phyloP scores from a whole-genome alignment of 2,113 vertebrate genomes.

The Dipodomys stephensi region DNA sequence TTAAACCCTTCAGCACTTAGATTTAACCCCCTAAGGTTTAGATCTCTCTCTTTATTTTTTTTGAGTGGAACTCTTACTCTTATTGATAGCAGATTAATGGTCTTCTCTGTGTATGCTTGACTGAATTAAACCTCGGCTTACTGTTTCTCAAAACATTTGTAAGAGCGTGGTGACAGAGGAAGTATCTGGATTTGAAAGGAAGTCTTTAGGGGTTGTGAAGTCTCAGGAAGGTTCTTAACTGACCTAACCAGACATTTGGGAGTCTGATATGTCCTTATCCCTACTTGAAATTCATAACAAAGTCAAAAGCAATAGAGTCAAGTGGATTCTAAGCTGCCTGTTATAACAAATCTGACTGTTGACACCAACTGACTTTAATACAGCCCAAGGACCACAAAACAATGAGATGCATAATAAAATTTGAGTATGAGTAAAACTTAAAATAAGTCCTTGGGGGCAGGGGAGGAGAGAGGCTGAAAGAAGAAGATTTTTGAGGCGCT shows the following conservation, averaged over 20 bases:
- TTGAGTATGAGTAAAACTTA: neutral
- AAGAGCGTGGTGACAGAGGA: conserved; percentile 50
- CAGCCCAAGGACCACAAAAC: neutral
- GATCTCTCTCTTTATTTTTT: conserved; percentile 1
- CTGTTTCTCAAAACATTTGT: conserved; percentile 63
- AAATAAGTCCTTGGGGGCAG: neutral
- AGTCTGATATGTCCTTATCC: conserved; percentile 71
- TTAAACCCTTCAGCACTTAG: neutral
- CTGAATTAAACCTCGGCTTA: conserved; percentile 68
- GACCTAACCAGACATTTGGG: conserved; percentile 77
- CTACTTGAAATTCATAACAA: conserved; percentile 72
- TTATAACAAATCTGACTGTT: conserved; percentile 36
- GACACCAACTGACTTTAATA: conserved; percentile 27
- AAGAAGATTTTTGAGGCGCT: neutral
- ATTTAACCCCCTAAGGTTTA: neutral
- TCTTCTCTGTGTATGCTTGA: conserved; percentile 35
- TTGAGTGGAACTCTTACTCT: conserved; percentile 56
- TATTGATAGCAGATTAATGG: conserved; percentile 1
- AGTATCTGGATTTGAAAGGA: conserved; percentile 69
- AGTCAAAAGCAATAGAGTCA: conserved; percentile 73
- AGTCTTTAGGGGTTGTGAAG: conserved; percentile 69
- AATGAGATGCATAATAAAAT: neutral
- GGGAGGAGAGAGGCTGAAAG: neutral
- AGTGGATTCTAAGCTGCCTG: conserved; percentile 36
- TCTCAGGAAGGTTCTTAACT: conserved; percentile 73